Conservation (phyloP, 2,113 vertebrate species). For the Rhizomys pruinosus region DNA sequence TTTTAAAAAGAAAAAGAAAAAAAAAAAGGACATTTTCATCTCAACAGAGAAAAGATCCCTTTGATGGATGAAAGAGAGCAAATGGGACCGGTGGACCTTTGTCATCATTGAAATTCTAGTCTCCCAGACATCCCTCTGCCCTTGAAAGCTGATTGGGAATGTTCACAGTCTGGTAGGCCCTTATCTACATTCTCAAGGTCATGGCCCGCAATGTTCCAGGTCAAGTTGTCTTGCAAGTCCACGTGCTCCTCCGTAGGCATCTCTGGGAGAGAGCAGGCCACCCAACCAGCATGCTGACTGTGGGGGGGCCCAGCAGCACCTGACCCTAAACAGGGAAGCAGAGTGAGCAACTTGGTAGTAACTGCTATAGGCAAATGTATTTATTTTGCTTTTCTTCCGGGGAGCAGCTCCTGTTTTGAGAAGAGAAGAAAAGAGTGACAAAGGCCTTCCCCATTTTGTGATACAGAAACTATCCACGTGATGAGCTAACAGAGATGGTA, state of each 20-base stretch:
- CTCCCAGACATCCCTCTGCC: not conserved
- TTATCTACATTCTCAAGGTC: not conserved
- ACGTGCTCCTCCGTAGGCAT: not conserved
- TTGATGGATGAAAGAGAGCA: not conserved
- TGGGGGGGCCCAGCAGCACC: not conserved
- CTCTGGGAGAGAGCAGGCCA: not conserved
- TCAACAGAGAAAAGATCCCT: not conserved
- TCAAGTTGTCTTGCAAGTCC: not conserved
- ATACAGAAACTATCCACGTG: too few species aligned
- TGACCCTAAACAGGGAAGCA: not conserved
- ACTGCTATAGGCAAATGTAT: not conserved
- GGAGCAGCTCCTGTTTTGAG: not conserved
- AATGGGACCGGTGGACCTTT: accelerated
- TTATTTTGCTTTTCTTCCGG: not conserved
- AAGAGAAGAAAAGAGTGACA: not conserved
- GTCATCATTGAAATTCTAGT: not conserved
- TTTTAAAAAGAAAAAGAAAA: not conserved
- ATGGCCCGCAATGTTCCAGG: not conserved
- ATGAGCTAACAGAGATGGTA: not conserved
- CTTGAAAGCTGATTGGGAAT: not conserved
- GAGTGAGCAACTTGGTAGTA: too few species aligned
- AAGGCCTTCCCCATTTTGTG: too few species aligned
- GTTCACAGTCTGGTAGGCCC: not conserved
- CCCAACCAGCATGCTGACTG: not conserved
- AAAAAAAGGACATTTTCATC: not conserved